Base-by-base conservation (phyloP, 2,888 invertebrate species). In the Drosophila cognata region DNA sequence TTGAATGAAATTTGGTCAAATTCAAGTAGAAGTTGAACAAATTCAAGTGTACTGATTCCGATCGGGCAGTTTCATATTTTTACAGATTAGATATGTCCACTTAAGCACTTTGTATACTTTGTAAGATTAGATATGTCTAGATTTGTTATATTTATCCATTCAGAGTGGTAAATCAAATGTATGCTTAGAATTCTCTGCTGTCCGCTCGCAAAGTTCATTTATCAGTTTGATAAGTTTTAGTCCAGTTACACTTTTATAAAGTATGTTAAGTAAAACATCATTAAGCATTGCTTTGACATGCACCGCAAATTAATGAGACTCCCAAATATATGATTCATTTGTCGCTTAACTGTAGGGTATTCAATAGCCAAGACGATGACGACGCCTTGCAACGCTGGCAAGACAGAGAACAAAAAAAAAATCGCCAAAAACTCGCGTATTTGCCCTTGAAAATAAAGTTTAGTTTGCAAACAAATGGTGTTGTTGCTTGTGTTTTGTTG, bases 381-480 rank as follows among this genome's bases (percentile, higher is more conserved):
- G 72, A 70, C 68, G 70, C 80, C 80, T 8, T 85, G 90, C 80
- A 88, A 56, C 46, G 67, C 62, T 59, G 75, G 70, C 55, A 68
- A 66, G 57, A 28, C 78, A 71, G 56, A 73, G 65, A 50, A 56
- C 58, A 52, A 58, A 58, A 46, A 29, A 68, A 38, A 29, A 35
- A n/a, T 31, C 56, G 70, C 50, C 25, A 50, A 68, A 84, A 77
- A 85, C 67, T 74, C 88, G 88, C 80, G 55, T 48, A 72, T 82
- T 90, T 90, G 85, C 85, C 85, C 85, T 90, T 85, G 85, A 85
- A 82, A 88, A 82, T 70, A 78, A 88, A 86, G 88, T 85, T 85
- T 77, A 81, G 90, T 88, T 88, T 76, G 84, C 78, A 28, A 82
- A 80, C 79, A 79, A 70, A 62, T 38, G 16, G 50, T 65, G 61